Percentiles rank a stretch among this genome's conserved stretches.
These are phyloP conservation scores for Tenthredo mesomela DNA, from an alignment of 2,888 invertebrate genomes.

Conservation along the genomic window DNA sequence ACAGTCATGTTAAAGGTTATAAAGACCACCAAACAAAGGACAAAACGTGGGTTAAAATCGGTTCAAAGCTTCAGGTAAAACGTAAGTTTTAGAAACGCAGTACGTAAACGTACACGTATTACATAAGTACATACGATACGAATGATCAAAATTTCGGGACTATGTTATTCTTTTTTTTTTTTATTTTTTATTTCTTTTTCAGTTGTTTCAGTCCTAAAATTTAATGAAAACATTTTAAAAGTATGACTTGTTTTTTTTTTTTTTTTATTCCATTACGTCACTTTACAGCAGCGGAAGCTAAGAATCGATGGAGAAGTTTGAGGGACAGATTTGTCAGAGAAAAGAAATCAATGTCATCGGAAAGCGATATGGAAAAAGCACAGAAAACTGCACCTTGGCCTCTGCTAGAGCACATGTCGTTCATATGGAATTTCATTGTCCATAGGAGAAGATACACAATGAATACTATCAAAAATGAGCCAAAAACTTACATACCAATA, in stretches of 20 bases:
- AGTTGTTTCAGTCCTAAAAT: background rate
- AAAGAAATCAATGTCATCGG: constrained; percentile 49
- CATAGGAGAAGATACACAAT: constrained; percentile 49
- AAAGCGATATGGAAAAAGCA: constrained; percentile 22
- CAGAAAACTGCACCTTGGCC: constrained; percentile 46
- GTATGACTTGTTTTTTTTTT: background rate
- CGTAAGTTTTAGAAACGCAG: constrained; percentile 46
- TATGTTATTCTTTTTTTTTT: background rate
- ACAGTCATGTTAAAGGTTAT: constrained; percentile 51
- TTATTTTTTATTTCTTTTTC: background rate
- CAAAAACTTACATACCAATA: constrained; percentile 6
- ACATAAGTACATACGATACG: background rate
- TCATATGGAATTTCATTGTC: constrained; percentile 52
- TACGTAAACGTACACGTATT: constrained; percentile 28
- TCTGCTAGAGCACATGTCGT: constrained; percentile 52
- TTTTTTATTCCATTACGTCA: background rate
- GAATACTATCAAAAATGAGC: constrained; percentile 49
- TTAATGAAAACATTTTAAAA: background rate
- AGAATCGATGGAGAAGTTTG: constrained; percentile 51
- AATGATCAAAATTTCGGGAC: background rate
- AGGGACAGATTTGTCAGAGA: constrained; percentile 52
- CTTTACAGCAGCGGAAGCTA: constrained; percentile 46
- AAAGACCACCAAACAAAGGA: constrained; percentile 46
- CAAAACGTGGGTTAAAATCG: constrained; percentile 50
- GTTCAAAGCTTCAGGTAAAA: constrained; percentile 51